Base-by-base conservation (phyloP, 2,113 vertebrate genomes). In the Lagenorhynchus albirostris region DNA sequence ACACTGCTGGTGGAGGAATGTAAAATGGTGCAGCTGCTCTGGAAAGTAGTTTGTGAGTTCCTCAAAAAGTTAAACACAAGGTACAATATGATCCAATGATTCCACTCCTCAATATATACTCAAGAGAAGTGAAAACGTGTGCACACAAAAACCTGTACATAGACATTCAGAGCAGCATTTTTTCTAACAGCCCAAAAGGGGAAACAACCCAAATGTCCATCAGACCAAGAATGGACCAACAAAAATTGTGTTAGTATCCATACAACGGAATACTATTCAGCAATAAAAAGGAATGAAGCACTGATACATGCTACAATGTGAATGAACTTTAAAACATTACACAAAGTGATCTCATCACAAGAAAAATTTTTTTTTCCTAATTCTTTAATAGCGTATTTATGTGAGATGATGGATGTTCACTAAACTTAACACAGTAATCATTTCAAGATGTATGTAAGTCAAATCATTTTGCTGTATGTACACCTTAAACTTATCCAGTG, bases 261-360 rank as follows among this genome's bases (percentile, higher is more conserved):
- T 65, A 94, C 6, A 85, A 50, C 47, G 10, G 36, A 96, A 58
- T 29, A 70, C 20, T 84, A 74, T n/a, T 90, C 58, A 31, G 8
- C 74, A 94, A 82, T 55, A 79, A 93, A 96, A 83, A 96, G 15
- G 36, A 89, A 96, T 67, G 29, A 82, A 71, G 65, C 18, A 41
- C 38, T 67, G 33, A 94, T 38, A 89, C 2, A 41, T 33, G 13
- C 33, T 67, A 85, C 6, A 36, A 60, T 26, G 60, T 17, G 18
- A 95, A 73, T 63, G 50, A 97, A 86, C 53, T 93, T 65, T 77
- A n/a, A 90, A 97, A 67, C 50, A 80, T 60, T 79, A 91, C 6
- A 14, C 50, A 68, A 95, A 79, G 60, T 50, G 21, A 97, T 80
- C 53, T 38, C 23, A 80, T 26, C 77, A 38, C 33, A 36, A 80